Conservation (phyloP, 2,113 vertebrate species). For the Gymnorhina tibicen region DNA sequence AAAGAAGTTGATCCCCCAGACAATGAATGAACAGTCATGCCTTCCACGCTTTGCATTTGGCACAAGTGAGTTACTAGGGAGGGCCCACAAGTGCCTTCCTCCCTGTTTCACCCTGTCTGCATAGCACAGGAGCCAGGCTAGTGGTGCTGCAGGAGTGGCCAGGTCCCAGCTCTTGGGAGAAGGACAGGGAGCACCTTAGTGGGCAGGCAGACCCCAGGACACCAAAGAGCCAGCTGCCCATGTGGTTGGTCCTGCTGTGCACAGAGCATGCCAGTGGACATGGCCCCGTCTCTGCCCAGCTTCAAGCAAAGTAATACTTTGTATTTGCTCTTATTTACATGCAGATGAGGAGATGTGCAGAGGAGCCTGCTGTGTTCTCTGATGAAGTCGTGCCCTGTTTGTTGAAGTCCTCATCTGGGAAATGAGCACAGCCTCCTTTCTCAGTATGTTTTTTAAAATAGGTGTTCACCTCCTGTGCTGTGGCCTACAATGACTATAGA, state of each 20-base stretch:
- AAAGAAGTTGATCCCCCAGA: not conserved
- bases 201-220: not conserved
- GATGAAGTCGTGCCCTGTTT: not conserved
- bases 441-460: not conserved
- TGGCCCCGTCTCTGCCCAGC: rapidly evolving
- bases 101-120: not conserved
- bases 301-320: not conserved
- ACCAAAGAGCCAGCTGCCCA: not conserved
- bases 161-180: not conserved
- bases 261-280: not conserved
- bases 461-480: not conserved
- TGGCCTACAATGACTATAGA: not conserved
- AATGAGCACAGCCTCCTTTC: not conserved
- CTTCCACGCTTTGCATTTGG: not conserved
- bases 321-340: not conserved
- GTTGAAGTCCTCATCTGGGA: not conserved
- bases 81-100: not conserved
- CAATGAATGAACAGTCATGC: not conserved
- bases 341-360: not conserved
- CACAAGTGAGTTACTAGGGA: not conserved
- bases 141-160: not conserved
- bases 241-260: not conserved
- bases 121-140: not conserved
- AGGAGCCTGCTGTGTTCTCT: not conserved
- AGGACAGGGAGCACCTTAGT: not conserved